These are phyloP conservation scores for Limanda limanda DNA, from an alignment of 2,113 vertebrate genomes.

Conservation along the genomic window DNA sequence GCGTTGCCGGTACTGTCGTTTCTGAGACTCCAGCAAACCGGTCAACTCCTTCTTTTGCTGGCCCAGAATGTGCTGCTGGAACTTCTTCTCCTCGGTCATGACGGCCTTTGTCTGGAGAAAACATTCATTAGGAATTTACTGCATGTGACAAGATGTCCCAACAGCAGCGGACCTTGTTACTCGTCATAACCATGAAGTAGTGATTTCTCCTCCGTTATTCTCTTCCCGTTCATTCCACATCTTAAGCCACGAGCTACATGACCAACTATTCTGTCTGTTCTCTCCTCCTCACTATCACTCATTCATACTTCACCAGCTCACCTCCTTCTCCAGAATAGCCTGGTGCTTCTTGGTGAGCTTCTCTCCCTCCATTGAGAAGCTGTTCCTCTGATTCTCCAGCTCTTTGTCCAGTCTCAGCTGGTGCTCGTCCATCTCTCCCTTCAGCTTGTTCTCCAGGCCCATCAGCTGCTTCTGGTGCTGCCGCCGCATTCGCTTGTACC, in stretches of 20 bases:
- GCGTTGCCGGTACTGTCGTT: conserved; percentile 90
- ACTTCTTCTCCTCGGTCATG: conserved; percentile 90
- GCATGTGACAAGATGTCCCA: not conserved
- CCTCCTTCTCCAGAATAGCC: conserved; percentile 90
- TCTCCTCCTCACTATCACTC: not conserved
- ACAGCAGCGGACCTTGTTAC: too few relatives aligned
- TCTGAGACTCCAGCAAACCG: conserved; percentile 88
- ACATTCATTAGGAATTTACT: not conserved
- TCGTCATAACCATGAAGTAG: not conserved
- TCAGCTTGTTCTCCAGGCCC: conserved; percentile 90
- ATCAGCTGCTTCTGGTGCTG: conserved; percentile 94
- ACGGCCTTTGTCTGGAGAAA: conserved; percentile 81
- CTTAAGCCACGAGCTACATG: too few relatives aligned
- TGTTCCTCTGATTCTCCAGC: conserved; percentile 90
- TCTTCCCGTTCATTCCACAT: not conserved
- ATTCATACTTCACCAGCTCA: conserved; percentile 46
- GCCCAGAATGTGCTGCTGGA: conserved; percentile 91
- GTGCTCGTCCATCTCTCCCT: conserved; percentile 91
- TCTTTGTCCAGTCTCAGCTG: conserved; percentile 91
- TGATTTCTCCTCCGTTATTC: not conserved
- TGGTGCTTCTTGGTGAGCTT: conserved; percentile 89
- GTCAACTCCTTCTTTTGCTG: conserved; percentile 94
- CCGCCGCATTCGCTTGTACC: conserved; percentile 92
- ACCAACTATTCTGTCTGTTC: not conserved
- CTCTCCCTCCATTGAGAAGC: conserved; percentile 88